Evolutionary conservation across 2,113 vertebrate genomes (phyloP).

Genomic region (Myotis yumanensis): DNA sequence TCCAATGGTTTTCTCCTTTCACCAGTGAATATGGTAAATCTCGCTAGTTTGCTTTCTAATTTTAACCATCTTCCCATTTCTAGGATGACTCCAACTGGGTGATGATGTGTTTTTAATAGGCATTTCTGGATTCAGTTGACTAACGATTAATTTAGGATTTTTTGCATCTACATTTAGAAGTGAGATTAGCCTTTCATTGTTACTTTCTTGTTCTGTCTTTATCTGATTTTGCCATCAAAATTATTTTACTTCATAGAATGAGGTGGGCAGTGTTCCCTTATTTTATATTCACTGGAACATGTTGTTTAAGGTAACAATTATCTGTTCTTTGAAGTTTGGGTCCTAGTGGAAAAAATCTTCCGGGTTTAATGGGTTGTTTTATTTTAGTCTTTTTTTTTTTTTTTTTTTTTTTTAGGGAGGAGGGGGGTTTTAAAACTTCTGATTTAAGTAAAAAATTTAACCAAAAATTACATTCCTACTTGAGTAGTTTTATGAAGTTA

Average conservation of each 20-base stretch:
- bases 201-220: slow-evolving; percentile 11
- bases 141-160: slow-evolving; percentile 13
- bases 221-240: slow-evolving; percentile 46
- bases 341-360: background rate
- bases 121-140: slow-evolving; percentile 25
- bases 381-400: background rate
- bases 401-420: background rate
- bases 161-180: slow-evolving; percentile 39
- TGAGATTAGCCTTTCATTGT: slow-evolving; percentile 2
- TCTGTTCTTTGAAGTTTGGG: slow-evolving; percentile 53
- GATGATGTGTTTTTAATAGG: slow-evolving; percentile 31
- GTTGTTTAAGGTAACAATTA: background rate
- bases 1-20: background rate
- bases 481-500: background rate
- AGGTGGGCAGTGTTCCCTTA: slow-evolving; percentile 31
- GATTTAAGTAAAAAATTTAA: slow-evolving; percentile 27
- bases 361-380: background rate
- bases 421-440: background rate
- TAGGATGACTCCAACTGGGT: slow-evolving; percentile 3
- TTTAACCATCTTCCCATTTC: slow-evolving; percentile 11
- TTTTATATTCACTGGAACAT: slow-evolving; percentile 28
- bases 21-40: background rate
- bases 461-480: background rate
- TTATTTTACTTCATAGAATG: background rate
- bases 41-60: background rate